Evolutionary conservation across 2,888 invertebrate species (phyloP), one percentile per base, ranked within the genome.

Genomic region (Erynnis tages): DNA sequence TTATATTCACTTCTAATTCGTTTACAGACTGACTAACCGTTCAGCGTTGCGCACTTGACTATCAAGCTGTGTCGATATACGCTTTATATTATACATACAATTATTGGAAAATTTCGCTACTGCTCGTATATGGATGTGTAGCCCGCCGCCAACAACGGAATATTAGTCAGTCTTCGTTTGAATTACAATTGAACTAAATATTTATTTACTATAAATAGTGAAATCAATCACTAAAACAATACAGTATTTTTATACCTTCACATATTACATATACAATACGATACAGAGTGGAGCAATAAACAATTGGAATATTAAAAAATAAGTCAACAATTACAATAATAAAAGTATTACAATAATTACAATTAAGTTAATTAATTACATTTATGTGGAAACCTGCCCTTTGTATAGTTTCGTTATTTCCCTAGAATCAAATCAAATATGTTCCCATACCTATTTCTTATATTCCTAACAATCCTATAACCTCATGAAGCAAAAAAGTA

Each of bases 401-500:
- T 69, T 69, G 69, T 69, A 69, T 67, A 67, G 66, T 65, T 65
- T 60, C 59, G 27, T 57, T 69, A 74, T 75, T 77, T 75, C 75
- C 79, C 76, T 79, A 77, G 76, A 67, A 75, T 71, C 69, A 75
- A 79, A 80, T 71, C 69, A 79, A 81, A 76, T 67, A 73, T 70
- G 79, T 74, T 76, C 71, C 79, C 79, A 76, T 82, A 83, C 78
- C 83, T 85, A 86, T 79, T 73, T 75, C 76, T 79, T 83, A 84
- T 67, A 81, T 67, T 76, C 76, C 84, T 86, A 86, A 82, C 79
- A 75, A 76, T 79, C 79, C 80, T 83, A 83, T 79, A 71, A 85
- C 74, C 69, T 80, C 86, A 87, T 87, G 87, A 87, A 87, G 87
- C 87, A 87, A 75, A 83, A 87, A 87, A 87, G 87, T 86, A 87